These are phyloP conservation scores for Phengaris alcon DNA, from an alignment of 2,888 invertebrate genomes.

Conservation along the genomic window DNA sequence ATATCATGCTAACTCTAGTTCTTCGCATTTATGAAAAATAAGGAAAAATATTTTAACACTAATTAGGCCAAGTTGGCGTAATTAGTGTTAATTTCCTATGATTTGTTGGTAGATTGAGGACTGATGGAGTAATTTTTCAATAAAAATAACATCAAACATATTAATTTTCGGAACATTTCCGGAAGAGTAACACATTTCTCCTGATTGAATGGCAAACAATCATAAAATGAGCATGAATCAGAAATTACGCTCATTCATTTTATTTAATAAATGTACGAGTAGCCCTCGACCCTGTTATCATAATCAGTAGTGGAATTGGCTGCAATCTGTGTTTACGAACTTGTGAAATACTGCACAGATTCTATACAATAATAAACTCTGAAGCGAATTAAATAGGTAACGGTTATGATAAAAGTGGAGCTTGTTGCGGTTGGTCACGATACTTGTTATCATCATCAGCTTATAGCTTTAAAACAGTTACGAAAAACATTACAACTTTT, in stretches of 20 bases:
- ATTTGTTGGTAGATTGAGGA: too few relatives aligned
- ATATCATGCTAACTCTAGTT: too few relatives aligned
- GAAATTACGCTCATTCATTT: conserved; percentile 52
- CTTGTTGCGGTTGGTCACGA: conserved; percentile 30
- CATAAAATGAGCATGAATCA: conserved; percentile 21
- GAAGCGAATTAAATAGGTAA: conserved; percentile 24
- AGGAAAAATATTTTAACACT: too few relatives aligned
- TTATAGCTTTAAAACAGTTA: neutral
- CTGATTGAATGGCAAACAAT: neutral
- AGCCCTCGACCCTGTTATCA: conserved; percentile 60
- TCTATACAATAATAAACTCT: conserved; percentile 29
- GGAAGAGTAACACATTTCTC: neutral
- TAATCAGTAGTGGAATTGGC: conserved; percentile 40
- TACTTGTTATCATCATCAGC: conserved; percentile 5
- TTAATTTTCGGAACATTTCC: neutral
- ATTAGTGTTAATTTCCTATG: too few relatives aligned
- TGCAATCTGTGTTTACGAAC: conserved; percentile 42
- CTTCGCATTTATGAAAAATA: too few relatives aligned
- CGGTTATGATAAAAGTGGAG: conserved; percentile 19
- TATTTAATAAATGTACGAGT: conserved; percentile 64
- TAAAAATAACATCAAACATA: neutral
- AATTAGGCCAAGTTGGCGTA: too few relatives aligned
- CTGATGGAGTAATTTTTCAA: neutral
- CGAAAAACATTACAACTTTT: neutral
- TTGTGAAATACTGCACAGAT: conserved; percentile 30